Evolutionary conservation across 2,113 vertebrate genomes (phyloP), one percentile per base, ranked within the genome.

Genomic region (western clawed frog (Xenopus tropicalis)): DNA sequence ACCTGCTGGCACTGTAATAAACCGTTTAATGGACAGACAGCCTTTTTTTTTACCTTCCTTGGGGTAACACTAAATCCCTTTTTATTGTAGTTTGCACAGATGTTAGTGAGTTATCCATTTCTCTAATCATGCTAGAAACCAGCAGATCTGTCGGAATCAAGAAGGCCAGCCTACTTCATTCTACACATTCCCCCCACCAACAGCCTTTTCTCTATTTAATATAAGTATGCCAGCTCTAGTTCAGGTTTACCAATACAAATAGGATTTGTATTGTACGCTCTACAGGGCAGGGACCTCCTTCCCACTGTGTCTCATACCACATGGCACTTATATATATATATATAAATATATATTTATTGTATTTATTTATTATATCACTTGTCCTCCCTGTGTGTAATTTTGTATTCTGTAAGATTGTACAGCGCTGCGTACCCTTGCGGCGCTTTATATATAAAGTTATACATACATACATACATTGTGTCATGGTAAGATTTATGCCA

Each of bases 21-120:
- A 98, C 94, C 91, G 91, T 94, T 94, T 97, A 98, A 98, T 98
- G 97, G 95, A 98, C 95, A 98, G 93, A 93, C 94, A 94, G 93
- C 90, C 93, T 96, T 93, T 92, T 37, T n/a, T 37, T 91, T 89
- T 91, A 91, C 92, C 95, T 94, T 95, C 93, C 93, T 90, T 93
- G 88, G 95, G 95, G 94, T 93, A 94, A 93, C 94, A 94, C 94
- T 96, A 96, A 96, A 96, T 96, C 94, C 94, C 94, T 95, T 94
- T 95, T 96, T 96, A 97, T 96, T 95, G 94, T 95, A 94, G 90
- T 93, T 94, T 91, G 91, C 93, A 95, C 97, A 94, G 94, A 96
- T 95, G 94, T 96, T 95, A 95, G 93, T 93, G 92, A 98, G 93
- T 98, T 96, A 98, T 95, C 95, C 93, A 92, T 95, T 94, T 91